Percentiles rank a stretch among this genome's conserved stretches.
Evolutionary conservation across 2,113 vertebrate species (phyloP).

Genomic region (Corynorhinus townsendii): DNA sequence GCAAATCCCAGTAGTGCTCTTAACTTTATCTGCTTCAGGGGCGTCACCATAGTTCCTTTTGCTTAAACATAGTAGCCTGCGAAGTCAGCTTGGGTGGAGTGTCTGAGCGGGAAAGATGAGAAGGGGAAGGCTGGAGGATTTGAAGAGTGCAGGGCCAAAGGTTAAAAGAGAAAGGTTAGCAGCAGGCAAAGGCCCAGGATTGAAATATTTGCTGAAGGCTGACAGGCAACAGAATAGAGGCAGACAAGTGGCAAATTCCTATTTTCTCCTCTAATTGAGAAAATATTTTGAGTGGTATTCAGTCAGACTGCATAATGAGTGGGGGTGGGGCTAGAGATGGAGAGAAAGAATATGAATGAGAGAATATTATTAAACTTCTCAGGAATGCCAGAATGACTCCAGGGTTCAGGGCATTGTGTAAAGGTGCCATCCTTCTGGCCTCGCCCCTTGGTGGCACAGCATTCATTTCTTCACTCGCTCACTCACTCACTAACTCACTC

Average conservation of each 20-base stretch:
- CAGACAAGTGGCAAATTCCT: slow-evolving; percentile 85
- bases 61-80: not conserved
- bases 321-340: slow-evolving; percentile 14
- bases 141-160: slow-evolving; percentile 75
- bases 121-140: slow-evolving; percentile 74
- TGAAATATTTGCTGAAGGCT: slow-evolving; percentile 85
- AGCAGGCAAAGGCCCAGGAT: slow-evolving; percentile 72
- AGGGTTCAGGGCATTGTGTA: not conserved
- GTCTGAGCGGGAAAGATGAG: slow-evolving; percentile 60
- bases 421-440: not conserved
- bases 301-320: slow-evolving; percentile 72
- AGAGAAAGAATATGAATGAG: not conserved
- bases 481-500: no score
- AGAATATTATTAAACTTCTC: slow-evolving; percentile 23
- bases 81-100: not conserved
- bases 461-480: not conserved
- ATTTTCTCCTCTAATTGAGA: slow-evolving; percentile 82
- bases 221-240: slow-evolving; percentile 83
- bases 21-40: not conserved
- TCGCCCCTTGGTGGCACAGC: not conserved
- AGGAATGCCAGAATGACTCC: not conserved
- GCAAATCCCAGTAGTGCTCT: not conserved
- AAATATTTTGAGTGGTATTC: slow-evolving; percentile 82
- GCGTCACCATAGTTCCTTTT: not conserved
- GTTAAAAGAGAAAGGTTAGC: slow-evolving; percentile 77